These are phyloP conservation scores for Acridotheres tristis DNA, from an alignment of 2,797 vertebrate species.

Conservation along the genomic window DNA sequence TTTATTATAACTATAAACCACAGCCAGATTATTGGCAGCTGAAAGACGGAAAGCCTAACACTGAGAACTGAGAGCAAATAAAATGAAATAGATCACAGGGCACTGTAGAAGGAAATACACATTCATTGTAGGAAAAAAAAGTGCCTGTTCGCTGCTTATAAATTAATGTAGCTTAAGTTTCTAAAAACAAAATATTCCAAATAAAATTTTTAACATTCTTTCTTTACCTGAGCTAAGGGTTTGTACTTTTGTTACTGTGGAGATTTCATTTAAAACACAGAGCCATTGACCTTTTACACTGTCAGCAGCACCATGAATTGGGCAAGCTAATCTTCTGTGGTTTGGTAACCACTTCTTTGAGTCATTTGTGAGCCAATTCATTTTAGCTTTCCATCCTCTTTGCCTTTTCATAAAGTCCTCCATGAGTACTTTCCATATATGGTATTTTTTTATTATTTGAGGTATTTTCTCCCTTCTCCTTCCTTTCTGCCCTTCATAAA, in stretches of 20 bases:
- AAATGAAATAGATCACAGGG: neutral
- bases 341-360: neutral
- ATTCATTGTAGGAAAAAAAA: neutral
- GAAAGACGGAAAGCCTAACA: neutral
- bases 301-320: neutral
- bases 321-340: neutral
- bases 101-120: neutral
- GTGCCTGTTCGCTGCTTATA: neutral
- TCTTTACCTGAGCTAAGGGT: neutral
- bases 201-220: neutral
- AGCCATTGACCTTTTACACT: neutral
- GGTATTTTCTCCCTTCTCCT: neutral
- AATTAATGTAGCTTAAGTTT: neutral
- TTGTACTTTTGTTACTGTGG: neutral
- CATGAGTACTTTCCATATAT: neutral
- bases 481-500: neutral
- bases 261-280: neutral
- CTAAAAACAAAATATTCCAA: neutral
- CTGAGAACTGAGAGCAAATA: neutral
- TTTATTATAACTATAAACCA: neutral
- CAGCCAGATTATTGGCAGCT: neutral
- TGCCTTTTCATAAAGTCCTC: neutral
- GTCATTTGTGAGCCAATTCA: neutral
- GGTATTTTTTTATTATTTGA: neutral
- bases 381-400: neutral